Percentiles rank a stretch among this genome's conserved stretches.
These are phyloP conservation scores for Taurulus bubalis DNA, from an alignment of 2,113 vertebrate species.

Conservation along the genomic window DNA sequence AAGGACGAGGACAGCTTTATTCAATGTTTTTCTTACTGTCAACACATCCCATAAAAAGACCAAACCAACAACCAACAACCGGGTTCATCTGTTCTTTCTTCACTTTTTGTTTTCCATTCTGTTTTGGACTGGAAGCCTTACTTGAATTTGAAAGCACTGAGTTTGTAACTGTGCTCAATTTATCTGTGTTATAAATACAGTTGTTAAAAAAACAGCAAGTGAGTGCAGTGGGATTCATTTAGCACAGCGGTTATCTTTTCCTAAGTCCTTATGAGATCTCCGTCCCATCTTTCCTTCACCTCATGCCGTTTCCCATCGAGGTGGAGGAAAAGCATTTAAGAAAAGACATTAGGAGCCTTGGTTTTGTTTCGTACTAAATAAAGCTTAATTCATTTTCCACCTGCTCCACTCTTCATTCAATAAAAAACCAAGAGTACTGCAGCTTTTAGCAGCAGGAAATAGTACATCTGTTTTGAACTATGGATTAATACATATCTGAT, in stretches of 20 bases:
- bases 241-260: not conserved
- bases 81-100: not conserved
- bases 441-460: not conserved
- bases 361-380: no score
- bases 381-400: no score
- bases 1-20: not conserved
- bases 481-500: not conserved
- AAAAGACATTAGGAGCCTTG: no score
- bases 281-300: no score
- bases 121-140: no score
- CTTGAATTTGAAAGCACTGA: not conserved
- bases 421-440: not conserved
- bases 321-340: no score
- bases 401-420: not conserved
- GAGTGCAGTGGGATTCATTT: not conserved
- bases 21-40: not conserved
- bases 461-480: not conserved
- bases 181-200: no score
- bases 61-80: not conserved
- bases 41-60: not conserved
- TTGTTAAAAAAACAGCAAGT: no score
- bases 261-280: no score
- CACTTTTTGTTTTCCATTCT: no score
- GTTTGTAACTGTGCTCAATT: not conserved
- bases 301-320: no score